Evolutionary conservation across 2,888 invertebrate genomes (phyloP), one percentile per base, ranked within the genome.

Genomic region (Ectemnius lituratus): DNA sequence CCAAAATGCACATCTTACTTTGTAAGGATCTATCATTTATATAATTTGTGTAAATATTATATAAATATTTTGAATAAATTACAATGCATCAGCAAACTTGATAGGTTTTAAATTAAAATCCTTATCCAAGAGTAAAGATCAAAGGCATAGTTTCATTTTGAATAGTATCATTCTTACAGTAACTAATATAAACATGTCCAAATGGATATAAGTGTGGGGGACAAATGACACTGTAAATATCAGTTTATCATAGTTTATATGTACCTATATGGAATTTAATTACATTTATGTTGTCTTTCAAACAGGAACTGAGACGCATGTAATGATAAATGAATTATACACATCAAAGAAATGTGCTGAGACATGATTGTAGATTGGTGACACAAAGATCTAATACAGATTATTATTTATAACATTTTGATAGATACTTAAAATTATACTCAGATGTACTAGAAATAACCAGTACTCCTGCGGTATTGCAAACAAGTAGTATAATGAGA

Each of bases 21-120:
- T 79, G 47, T 80, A 78, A 78, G 64, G 63, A 72, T 67, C 73
- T 66, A 62, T 80, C 67, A 76, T 79, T 77, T 76, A 47, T 81
- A 76, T 47, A 70, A 57, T 63, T 66, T 46, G 68, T 80, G 75
- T 79, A 77, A 72, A 75, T 80, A 75, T 76, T 72, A 82, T 79
- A 37, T 37, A 37, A 37, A 37, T 37, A 81, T 82, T 83, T 84
- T 79, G 79, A 76, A 74, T 72, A 72, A 65, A 75, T 45, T 46
- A 58, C 46, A 4, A 45, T 57, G 18, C 11, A 49, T 62, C 18
- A 11, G 57, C n/a, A 62, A 52, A 62, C 8, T 11, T 16, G 1
- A 1, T 52, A 52, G 16, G 16, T 52, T 11, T 52, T 14, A 14
- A 16, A 52, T 16, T 5, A 52, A 52, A 52, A 14, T 52, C 5